Evolutionary conservation across 2,888 invertebrate genomes (phyloP).

Genomic region (Epiperipatus broadwayi): DNA sequence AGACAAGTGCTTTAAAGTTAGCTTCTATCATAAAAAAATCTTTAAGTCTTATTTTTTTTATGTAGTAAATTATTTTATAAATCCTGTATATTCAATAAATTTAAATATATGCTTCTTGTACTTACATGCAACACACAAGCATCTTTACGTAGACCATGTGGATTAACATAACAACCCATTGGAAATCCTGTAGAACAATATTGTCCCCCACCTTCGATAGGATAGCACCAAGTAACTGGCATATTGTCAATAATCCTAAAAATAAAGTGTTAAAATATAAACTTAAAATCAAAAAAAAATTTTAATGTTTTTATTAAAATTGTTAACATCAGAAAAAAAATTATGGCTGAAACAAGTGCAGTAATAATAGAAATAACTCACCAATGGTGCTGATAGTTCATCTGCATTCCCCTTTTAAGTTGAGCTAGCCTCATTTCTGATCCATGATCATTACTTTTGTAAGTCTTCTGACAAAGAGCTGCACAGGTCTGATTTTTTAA

Average conservation of each 20-base stretch:
- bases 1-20: too few species aligned
- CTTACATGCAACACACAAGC: slow-evolving; percentile 29
- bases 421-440: slow-evolving; percentile 51
- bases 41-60: slow-evolving; percentile 22
- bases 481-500: slow-evolving; percentile 41
- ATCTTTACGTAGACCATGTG: slow-evolving; percentile 34
- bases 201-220: slow-evolving; percentile 22
- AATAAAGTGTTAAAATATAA: slow-evolving; percentile 19
- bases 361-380: slow-evolving; percentile 20
- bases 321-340: neutral
- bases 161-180: slow-evolving; percentile 75
- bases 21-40: slow-evolving; percentile 19
- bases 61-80: too few species aligned
- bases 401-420: slow-evolving; percentile 70
- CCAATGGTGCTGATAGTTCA: slow-evolving; percentile 98
- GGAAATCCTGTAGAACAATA: slow-evolving; percentile 92
- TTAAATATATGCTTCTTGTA: too few species aligned
- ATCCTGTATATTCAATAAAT: too few species aligned
- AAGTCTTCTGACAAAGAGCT: slow-evolving; percentile 41
- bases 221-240: slow-evolving; percentile 95
- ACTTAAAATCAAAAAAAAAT: too few species aligned
- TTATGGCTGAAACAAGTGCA: too few species aligned
- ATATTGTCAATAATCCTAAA: slow-evolving; percentile 60
- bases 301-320: neutral
- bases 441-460: slow-evolving; percentile 40